These are phyloP conservation scores for Dunckerocampus dactyliophorus DNA, from an alignment of 2,113 vertebrate species.

Conservation along the genomic window DNA sequence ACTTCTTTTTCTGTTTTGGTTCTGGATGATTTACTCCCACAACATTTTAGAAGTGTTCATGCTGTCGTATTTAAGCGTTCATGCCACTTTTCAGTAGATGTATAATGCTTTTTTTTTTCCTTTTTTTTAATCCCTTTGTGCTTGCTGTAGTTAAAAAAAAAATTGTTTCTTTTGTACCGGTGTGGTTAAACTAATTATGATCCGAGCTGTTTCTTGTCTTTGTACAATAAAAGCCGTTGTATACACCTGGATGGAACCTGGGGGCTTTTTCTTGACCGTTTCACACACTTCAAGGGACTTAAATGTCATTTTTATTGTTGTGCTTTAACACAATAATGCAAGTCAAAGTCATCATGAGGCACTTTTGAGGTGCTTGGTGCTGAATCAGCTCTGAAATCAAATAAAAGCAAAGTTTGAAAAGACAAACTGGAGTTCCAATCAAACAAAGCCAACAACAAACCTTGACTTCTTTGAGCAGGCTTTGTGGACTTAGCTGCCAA, in stretches of 20 bases:
- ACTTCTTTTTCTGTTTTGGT: slow-evolving; percentile 36
- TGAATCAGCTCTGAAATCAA: too few species aligned
- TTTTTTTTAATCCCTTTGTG: slow-evolving; percentile 54
- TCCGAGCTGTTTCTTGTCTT: slow-evolving; percentile 54
- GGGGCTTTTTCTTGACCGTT: neutral
- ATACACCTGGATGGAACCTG: slow-evolving; percentile 18
- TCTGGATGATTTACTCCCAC: slow-evolving; percentile 44
- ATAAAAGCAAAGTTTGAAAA: too few species aligned
- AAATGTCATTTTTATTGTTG: too few species aligned
- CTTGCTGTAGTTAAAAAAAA: slow-evolving; percentile 63
- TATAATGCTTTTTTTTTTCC: slow-evolving; percentile 66
- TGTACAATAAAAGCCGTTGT: slow-evolving; percentile 67
- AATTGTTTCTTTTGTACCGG: slow-evolving; percentile 79
- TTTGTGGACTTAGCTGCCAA: slow-evolving; percentile 27
- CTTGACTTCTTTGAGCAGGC: neutral
- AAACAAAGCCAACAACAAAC: too few species aligned
- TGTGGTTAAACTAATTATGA: slow-evolving; percentile 38
- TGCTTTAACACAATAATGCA: too few species aligned
- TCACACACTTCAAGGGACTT: too few species aligned
- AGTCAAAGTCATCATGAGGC: too few species aligned
- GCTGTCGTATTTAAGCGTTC: slow-evolving; percentile 60
- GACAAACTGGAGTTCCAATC: too few species aligned
- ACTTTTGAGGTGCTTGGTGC: too few species aligned
- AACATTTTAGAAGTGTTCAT: slow-evolving; percentile 53
- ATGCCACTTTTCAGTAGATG: slow-evolving; percentile 44